These are phyloP conservation scores for Microplitis mediator DNA, from an alignment of 1,140 invertebrate species.

Conservation along the genomic window DNA sequence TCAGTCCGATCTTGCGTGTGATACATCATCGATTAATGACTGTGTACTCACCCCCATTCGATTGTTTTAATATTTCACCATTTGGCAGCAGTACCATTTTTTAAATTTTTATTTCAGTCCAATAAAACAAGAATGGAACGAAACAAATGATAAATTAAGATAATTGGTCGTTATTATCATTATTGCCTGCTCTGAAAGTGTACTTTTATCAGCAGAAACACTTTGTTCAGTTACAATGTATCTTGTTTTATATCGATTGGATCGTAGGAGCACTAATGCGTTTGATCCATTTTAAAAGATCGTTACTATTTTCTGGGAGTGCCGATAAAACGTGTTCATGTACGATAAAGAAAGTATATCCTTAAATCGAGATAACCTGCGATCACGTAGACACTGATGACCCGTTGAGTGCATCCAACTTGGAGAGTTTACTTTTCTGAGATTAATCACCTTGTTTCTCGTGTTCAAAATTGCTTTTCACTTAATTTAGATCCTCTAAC, in stretches of 20 bases:
- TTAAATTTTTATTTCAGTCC: no score
- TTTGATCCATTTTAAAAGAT: slow-evolving; percentile 11
- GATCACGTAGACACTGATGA: slow-evolving; percentile 12
- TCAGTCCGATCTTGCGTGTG: no score
- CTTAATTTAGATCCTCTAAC: neutral
- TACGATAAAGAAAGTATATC: slow-evolving; percentile 12
- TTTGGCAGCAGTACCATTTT: no score
- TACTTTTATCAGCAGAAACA: neutral
- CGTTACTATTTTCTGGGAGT: slow-evolving; percentile 14
- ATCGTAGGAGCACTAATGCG: slow-evolving; percentile 5
- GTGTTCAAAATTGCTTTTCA: neutral
- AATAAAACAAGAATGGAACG: no score
- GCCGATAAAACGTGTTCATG: slow-evolving; percentile 10
- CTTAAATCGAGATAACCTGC: slow-evolving; percentile 13
- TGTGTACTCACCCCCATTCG: no score
- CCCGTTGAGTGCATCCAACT: slow-evolving; percentile 2
- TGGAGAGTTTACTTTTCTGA: neutral
- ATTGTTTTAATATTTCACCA: no score
- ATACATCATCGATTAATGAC: no score
- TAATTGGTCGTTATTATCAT: neutral
- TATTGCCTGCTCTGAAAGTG: neutral
- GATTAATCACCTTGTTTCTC: slow-evolving; percentile 4
- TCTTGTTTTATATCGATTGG: neutral
- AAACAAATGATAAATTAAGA: no score
- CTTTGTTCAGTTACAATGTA: neutral